Percentiles rank a stretch among this genome's conserved stretches.
phyloP scores from a whole-genome alignment of 2,888 invertebrate species.

The Cataglyphis albicans region DNA sequence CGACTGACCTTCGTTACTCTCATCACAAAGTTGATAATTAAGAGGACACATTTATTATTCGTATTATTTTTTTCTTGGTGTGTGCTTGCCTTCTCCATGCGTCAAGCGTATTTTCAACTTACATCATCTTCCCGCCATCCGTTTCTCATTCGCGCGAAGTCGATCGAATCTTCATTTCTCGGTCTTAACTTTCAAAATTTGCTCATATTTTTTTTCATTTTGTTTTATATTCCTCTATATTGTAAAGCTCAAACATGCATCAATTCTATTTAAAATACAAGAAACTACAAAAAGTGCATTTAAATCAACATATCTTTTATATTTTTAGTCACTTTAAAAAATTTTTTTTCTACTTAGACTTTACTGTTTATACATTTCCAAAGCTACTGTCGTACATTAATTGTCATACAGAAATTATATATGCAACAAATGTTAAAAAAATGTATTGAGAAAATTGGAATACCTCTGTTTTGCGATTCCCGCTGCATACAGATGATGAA shows the following conservation, averaged over 20 bases:
- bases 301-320: neutral
- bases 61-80: slow-evolving; percentile 2
- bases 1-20: slow-evolving; percentile 68
- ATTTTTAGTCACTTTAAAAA: neutral
- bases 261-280: neutral
- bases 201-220: neutral
- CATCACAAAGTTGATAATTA: slow-evolving; percentile 52
- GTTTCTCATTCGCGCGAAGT: slow-evolving; percentile 5
- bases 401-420: neutral
- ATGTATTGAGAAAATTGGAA: neutral
- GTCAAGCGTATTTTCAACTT: slow-evolving; percentile 53
- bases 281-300: neutral
- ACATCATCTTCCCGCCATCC: slow-evolving; percentile 62
- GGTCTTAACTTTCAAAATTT: neutral
- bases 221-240: neutral
- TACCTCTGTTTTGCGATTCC: neutral
- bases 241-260: neutral
- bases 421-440: neutral
- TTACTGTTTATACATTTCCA: neutral
- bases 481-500: neutral
- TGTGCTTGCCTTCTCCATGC: neutral
- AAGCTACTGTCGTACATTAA: neutral
- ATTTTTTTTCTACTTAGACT: neutral
- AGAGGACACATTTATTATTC: slow-evolving; percentile 39
- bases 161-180: neutral